Conservation (phyloP, 2,888 invertebrate genomes). For the Phengaris arion region DNA sequence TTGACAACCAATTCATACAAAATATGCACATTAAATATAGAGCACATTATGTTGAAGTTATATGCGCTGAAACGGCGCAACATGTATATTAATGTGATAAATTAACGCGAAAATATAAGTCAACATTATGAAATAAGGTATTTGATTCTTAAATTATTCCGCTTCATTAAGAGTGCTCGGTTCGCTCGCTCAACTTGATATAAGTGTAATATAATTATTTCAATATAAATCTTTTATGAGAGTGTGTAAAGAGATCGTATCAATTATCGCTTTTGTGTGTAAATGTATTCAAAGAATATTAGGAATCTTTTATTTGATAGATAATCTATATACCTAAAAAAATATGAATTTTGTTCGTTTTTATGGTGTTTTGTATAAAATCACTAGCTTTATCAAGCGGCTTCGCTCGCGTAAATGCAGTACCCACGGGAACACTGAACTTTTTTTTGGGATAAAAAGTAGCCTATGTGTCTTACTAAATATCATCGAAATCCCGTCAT, state of each 20-base stretch:
- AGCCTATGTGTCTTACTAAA: too few relatives aligned
- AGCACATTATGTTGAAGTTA: too few relatives aligned
- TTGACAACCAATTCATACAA: too few relatives aligned
- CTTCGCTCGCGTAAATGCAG: too few relatives aligned
- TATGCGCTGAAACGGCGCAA: too few relatives aligned
- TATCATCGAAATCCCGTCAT: too few relatives aligned
- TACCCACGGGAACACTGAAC: too few relatives aligned
- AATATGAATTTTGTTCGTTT: too few relatives aligned
- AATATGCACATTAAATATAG: too few relatives aligned
- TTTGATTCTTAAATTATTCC: constrained; percentile 36
- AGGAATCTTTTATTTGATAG: background rate
- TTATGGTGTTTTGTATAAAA: too few relatives aligned
- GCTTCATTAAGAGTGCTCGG: constrained; percentile 39
- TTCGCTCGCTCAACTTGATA: constrained; percentile 35
- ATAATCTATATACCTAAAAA: background rate
- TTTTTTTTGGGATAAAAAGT: too few relatives aligned
- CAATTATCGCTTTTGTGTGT: background rate
- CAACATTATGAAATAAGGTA: constrained; percentile 23
- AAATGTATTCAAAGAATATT: background rate
- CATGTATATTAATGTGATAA: background rate
- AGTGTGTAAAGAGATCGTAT: constrained; percentile 3
- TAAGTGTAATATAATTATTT: constrained; percentile 26
- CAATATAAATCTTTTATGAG: constrained; percentile 21
- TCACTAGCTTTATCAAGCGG: too few relatives aligned
- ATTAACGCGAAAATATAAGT: background rate